These are phyloP conservation scores for Pycnonotus jocosus DNA, from an alignment of 2,113 vertebrate species.

Conservation along the genomic window DNA sequence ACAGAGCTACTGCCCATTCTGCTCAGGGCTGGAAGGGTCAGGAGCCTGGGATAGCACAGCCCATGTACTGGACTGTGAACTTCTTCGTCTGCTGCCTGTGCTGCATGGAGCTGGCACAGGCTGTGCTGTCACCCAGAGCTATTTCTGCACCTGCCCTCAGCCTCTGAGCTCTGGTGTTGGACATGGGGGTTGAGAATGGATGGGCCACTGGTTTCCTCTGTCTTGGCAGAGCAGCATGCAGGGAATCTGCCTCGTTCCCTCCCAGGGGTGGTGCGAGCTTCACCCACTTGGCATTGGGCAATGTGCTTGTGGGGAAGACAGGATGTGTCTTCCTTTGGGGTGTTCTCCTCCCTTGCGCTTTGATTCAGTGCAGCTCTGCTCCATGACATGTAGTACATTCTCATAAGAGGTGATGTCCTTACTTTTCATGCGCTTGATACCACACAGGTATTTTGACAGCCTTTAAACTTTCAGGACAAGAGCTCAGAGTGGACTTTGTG, in stretches of 20 bases:
- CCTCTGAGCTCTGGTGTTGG: background rate
- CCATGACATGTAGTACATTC: background rate
- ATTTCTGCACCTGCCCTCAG: background rate
- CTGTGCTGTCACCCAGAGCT: background rate
- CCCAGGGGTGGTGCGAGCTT: background rate
- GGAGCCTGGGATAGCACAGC: accelerated
- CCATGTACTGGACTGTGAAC: accelerated
- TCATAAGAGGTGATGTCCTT: background rate
- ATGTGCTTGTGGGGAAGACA: background rate
- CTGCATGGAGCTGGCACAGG: background rate
- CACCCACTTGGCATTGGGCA: accelerated
- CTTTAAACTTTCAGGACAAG: background rate
- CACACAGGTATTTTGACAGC: background rate
- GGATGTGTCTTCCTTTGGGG: background rate
- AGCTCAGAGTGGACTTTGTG: background rate
- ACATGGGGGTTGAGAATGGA: accelerated
- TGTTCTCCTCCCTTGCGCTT: background rate
- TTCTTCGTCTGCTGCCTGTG: background rate
- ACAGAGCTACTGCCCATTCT: background rate
- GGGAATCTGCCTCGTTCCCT: background rate
- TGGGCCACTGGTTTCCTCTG: background rate
- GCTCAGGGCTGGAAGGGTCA: background rate
- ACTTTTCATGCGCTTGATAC: background rate
- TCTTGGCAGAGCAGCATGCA: background rate
- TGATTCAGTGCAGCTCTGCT: background rate